A percentile compares a stretch with the other conserved stretches of the same genome.
Evolutionary conservation across 1,140 invertebrate species (phyloP).

Genomic region (Achroia grisella): DNA sequence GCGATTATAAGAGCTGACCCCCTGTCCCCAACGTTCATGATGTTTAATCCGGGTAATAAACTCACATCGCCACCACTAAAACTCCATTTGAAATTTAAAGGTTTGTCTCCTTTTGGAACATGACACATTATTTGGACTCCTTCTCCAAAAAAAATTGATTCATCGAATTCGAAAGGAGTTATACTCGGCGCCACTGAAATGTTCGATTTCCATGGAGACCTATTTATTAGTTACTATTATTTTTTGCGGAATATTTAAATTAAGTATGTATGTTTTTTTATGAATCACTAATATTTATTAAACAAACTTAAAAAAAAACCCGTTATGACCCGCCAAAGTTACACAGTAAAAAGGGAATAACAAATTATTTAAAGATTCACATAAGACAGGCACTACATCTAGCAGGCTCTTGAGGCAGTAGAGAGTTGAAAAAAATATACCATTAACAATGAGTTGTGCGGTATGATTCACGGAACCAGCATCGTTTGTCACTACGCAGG

Average conservation of each 20-base stretch:
- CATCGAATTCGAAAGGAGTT: slow-evolving; percentile 66
- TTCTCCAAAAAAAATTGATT: slow-evolving; percentile 76
- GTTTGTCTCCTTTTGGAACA: slow-evolving; percentile 81
- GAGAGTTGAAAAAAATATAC: slow-evolving; percentile 53
- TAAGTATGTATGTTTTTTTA: no score
- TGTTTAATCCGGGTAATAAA: slow-evolving; percentile 63
- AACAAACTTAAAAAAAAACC: no score
- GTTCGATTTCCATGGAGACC: no score
- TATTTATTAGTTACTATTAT: not conserved
- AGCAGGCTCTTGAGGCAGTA: slow-evolving; percentile 17
- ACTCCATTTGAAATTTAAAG: slow-evolving; percentile 78
- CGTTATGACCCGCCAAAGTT: slow-evolving; percentile 66
- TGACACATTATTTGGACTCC: slow-evolving; percentile 81
- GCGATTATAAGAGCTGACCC: slow-evolving; percentile 70
- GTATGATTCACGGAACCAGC: slow-evolving; percentile 78
- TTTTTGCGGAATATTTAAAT: not conserved
- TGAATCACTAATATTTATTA: not conserved
- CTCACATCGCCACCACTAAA: slow-evolving; percentile 75
- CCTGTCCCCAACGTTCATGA: slow-evolving; percentile 77
- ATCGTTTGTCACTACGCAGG: slow-evolving; percentile 80
- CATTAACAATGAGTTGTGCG: slow-evolving; percentile 80
- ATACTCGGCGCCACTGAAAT: slow-evolving; percentile 68
- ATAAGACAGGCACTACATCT: slow-evolving; percentile 25
- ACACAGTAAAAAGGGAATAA: slow-evolving; percentile 22
- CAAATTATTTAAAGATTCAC: slow-evolving; percentile 10